These are phyloP conservation scores for Miichthys miiuy DNA, from an alignment of 2,797 vertebrate species.

Conservation along the genomic window DNA sequence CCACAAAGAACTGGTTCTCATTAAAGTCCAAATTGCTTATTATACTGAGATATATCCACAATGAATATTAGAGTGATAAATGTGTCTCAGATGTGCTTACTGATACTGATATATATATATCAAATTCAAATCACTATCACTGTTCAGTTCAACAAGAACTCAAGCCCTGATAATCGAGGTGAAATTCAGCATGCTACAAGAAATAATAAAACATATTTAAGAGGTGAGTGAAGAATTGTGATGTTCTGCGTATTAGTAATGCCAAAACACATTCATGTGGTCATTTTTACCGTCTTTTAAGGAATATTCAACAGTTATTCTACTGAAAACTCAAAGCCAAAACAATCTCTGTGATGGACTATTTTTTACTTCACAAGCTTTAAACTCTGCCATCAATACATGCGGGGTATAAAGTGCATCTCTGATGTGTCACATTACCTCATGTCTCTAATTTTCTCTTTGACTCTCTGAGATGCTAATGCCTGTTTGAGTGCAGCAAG, in stretches of 20 bases:
- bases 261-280: no score
- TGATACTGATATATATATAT: neutral
- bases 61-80: neutral
- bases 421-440: conserved; percentile 58
- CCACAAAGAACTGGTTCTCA: neutral
- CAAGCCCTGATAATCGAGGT: neutral
- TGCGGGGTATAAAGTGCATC: conserved; percentile 39
- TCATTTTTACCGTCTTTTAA: neutral
- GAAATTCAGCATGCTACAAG: neutral
- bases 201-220: neutral
- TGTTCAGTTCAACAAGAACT: neutral
- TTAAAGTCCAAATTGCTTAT: conserved; percentile 18
- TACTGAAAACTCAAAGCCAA: neutral
- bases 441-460: conserved; percentile 37
- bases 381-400: conserved; percentile 1
- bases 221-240: neutral
- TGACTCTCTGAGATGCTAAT: conserved; percentile 55
- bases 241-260: neutral
- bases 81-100: neutral
- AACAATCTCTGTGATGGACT: neutral
- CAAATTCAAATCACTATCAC: neutral
- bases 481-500: conserved; percentile 26
- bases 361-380: neutral
- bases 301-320: neutral
- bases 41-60: neutral